These are phyloP conservation scores for Vulpes lagopus DNA, from an alignment of 2,113 vertebrate genomes.

Conservation along the genomic window DNA sequence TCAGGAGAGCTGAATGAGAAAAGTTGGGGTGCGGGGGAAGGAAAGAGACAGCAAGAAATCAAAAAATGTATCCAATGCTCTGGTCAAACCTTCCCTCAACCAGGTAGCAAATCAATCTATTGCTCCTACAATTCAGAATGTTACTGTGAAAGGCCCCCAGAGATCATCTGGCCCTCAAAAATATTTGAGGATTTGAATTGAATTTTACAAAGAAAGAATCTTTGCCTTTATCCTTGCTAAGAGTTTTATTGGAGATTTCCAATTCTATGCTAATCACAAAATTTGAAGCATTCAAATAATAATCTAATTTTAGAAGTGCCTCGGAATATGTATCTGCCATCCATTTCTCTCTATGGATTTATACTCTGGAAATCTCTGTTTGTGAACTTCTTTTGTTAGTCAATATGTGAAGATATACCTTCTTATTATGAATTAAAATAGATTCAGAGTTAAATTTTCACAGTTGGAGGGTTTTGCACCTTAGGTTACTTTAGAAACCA, in stretches of 20 bases:
- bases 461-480: constrained; percentile 14
- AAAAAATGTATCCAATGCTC: not conserved
- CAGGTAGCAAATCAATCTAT: not conserved
- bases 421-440: constrained; percentile 60
- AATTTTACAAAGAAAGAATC: constrained; percentile 40
- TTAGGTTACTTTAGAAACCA: constrained; percentile 54
- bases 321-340: constrained; percentile 8
- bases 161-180: not conserved
- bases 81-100: not conserved
- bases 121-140: not conserved
- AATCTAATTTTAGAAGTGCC: constrained; percentile 51
- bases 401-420: not conserved
- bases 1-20: not conserved
- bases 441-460: constrained; percentile 49
- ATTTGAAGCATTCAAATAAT: constrained; percentile 51
- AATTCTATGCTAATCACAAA: not conserved
- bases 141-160: not conserved
- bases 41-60: not conserved
- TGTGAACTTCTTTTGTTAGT: constrained; percentile 58
- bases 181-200: not conserved
- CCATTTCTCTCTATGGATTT: constrained; percentile 14
- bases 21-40: not conserved
- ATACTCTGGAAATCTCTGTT: constrained; percentile 13
- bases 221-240: not conserved
- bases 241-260: constrained; percentile 8